Percentiles rank a stretch among this genome's conserved stretches.
These are phyloP conservation scores for Drosophila orosa DNA, from an alignment of 1,140 invertebrate genomes.

Conservation along the genomic window DNA sequence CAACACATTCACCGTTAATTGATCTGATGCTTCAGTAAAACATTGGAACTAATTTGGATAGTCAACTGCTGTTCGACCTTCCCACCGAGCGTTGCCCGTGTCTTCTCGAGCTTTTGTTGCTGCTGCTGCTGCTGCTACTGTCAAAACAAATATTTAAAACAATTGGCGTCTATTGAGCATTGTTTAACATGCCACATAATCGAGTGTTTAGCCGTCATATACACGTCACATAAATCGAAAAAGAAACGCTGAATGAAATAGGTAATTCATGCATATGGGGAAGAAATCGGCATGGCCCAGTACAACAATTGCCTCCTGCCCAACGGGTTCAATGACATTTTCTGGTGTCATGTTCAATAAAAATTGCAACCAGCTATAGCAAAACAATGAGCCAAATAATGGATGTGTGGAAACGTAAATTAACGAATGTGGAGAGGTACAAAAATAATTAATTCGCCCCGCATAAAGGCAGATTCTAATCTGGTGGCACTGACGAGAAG, in stretches of 20 bases:
- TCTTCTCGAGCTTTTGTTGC: conserved; percentile 4
- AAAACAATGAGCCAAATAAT: conserved; percentile 38
- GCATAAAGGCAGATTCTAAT: neutral
- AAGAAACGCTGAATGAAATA: conserved; percentile 57
- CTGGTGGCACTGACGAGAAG: neutral
- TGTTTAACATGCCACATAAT: conserved; percentile 56
- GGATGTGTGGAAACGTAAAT: conserved; percentile 7
- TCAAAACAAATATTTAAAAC: conserved; percentile 56
- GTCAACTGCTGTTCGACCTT: conserved; percentile 42
- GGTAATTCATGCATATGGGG: conserved; percentile 33
- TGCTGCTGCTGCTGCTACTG: conserved; percentile 41
- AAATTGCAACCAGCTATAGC: conserved; percentile 49
- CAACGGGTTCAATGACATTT: conserved; percentile 68
- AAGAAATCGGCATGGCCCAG: conserved; percentile 43
- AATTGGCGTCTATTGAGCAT: conserved; percentile 64
- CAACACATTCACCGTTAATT: conserved; percentile 34
- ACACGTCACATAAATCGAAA: conserved; percentile 44
- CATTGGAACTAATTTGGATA: conserved; percentile 27
- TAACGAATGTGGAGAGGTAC: neutral
- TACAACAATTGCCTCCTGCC: conserved; percentile 40
- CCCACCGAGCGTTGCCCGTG: conserved; percentile 54
- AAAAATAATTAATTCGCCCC: neutral
- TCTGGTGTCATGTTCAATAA: conserved; percentile 67
- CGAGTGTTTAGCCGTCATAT: conserved; percentile 28
- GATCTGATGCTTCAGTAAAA: conserved; percentile 19